Conservation (phyloP, 2,797 vertebrate species). For the Babyrousa celebensis region DNA sequence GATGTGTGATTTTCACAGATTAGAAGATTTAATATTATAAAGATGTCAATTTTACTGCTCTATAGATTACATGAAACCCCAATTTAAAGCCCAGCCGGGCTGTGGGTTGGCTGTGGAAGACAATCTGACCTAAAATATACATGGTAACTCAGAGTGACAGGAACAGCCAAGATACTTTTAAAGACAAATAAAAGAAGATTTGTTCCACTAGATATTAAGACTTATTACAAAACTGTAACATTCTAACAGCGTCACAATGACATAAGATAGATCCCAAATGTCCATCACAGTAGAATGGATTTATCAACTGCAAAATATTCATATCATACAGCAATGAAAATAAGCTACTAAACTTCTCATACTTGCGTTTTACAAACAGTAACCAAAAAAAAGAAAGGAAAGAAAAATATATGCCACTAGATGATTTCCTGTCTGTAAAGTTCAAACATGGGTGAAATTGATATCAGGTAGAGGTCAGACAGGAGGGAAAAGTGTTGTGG, state of each 20-base stretch:
- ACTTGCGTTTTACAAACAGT: neutral
- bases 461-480: neutral
- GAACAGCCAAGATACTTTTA: neutral
- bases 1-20: neutral
- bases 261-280: conserved; percentile 11
- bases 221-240: neutral
- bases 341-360: neutral
- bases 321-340: conserved; percentile 6
- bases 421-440: neutral
- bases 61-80: neutral
- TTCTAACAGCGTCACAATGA: neutral
- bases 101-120: neutral
- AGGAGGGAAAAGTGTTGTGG: neutral
- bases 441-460: neutral
- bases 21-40: neutral
- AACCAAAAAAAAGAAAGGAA: neutral
- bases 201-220: neutral
- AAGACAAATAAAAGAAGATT: neutral
- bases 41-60: neutral
- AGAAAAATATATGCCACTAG: neutral
- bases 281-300: neutral
- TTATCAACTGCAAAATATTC: neutral
- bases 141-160: neutral
- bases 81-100: neutral
- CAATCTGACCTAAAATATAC: neutral